These are phyloP conservation scores for Caradrina clavipalpis DNA, from an alignment of 2,888 invertebrate genomes.

Conservation along the genomic window DNA sequence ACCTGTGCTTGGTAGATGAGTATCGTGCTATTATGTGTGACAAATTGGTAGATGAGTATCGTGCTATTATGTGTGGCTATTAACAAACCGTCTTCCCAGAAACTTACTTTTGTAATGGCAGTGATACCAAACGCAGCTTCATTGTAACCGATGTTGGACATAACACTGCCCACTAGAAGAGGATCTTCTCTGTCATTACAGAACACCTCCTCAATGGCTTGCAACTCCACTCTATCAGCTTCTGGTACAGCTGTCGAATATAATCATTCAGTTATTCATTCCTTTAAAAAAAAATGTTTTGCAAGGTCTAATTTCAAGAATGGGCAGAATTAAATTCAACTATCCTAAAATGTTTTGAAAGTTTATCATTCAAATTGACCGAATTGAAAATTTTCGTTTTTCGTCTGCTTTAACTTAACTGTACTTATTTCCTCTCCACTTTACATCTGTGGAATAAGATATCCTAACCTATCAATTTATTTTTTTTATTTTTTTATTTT, in stretches of 20 bases:
- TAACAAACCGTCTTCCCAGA: neutral
- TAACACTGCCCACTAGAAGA: constrained; percentile 88
- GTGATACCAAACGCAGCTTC: constrained; percentile 85
- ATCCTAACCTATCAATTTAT: too few species aligned
- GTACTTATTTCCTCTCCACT: too few species aligned
- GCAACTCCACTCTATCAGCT: constrained; percentile 92
- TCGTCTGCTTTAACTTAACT: too few species aligned
- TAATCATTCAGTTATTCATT: neutral
- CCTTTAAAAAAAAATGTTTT: neutral
- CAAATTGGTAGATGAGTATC: neutral
- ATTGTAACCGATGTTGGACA: constrained; percentile 80
- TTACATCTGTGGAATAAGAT: too few species aligned
- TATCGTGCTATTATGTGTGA: too few species aligned
- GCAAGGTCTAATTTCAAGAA: too few species aligned
- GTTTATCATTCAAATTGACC: too few species aligned
- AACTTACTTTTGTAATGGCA: constrained; percentile 89
- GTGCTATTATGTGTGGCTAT: too few species aligned
- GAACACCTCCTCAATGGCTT: constrained; percentile 90
- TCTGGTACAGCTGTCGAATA: constrained; percentile 79
- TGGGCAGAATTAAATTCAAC: too few species aligned
- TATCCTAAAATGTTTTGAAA: too few species aligned
- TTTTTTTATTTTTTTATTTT: too few species aligned
- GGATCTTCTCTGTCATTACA: constrained; percentile 88
- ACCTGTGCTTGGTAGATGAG: constrained; percentile 72
- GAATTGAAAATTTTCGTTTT: too few species aligned